Conservation (phyloP, 2,797 vertebrate genomes). For the Tokudaia tokunoshimensis region DNA sequence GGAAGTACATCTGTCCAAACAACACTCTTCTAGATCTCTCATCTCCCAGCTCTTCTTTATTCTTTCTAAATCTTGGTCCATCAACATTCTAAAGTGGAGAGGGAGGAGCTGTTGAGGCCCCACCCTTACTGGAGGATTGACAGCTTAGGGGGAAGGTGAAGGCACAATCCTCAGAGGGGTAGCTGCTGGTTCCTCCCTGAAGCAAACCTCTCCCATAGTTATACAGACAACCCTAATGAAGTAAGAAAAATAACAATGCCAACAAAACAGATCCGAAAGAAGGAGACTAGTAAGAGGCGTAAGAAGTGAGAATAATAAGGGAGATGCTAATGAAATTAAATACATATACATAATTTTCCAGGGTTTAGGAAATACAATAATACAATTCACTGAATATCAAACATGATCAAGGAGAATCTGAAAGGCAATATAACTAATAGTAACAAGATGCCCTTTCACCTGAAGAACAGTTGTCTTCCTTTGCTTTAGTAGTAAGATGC, state of each 20-base stretch:
- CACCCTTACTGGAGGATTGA: neutral
- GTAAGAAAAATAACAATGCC: neutral
- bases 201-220: neutral
- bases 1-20: neutral
- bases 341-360: neutral
- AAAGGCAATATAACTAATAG: neutral
- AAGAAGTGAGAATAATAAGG: neutral
- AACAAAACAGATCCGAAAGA: neutral
- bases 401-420: neutral
- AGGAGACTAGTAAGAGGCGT: neutral
- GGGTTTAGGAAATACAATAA: neutral
- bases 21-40: neutral
- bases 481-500: conserved; percentile 4
- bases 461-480: neutral
- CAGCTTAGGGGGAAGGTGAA: too few relatives aligned
- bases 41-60: neutral
- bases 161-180: neutral
- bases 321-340: neutral
- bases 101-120: neutral
- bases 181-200: too few relatives aligned
- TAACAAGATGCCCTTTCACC: neutral
- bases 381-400: neutral
- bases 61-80: neutral
- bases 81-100: neutral
- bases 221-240: neutral